Evolutionary conservation across 1,140 invertebrate genomes (phyloP).

Genomic region (Drosophila burlai): DNA sequence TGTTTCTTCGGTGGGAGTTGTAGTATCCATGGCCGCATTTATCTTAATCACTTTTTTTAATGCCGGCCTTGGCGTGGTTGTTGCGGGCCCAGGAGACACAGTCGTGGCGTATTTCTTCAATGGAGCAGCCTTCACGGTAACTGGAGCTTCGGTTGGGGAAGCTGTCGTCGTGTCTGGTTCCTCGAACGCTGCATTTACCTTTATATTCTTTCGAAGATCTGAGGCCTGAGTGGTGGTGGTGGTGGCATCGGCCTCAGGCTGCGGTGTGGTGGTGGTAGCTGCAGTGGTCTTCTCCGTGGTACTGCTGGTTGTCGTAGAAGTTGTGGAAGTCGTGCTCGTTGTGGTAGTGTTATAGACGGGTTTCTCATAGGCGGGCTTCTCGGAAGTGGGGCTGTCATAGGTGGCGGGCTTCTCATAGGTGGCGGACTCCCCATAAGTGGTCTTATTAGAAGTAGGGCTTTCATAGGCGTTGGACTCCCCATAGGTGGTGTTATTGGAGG

Average conservation of each 20-base stretch:
- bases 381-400: neutral
- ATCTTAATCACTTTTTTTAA: constrained; percentile 1
- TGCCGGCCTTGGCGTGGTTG: constrained; percentile 4
- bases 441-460: neutral
- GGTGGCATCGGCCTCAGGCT: neutral
- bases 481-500: neutral
- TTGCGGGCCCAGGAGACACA: constrained; percentile 3
- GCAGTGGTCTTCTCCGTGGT: neutral
- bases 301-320: neutral
- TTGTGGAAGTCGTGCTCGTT: neutral
- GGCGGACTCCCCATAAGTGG: neutral
- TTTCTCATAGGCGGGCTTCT: constrained; percentile 1
- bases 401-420: neutral
- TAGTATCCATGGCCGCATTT: neutral
- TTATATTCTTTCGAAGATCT: constrained; percentile 19
- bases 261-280: neutral
- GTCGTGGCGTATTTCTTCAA: constrained; percentile 20
- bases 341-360: neutral
- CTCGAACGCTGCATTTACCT: constrained; percentile 19
- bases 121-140: neutral
- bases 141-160: constrained; percentile 3
- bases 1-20: neutral
- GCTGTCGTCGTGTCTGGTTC: constrained; percentile 2
- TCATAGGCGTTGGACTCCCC: neutral
- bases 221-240: neutral